Percentiles rank a stretch among this genome's conserved stretches.
These are phyloP conservation scores for Trididemnum clinides DNA, from an alignment of 23 tunicate genomes.

Conservation along the genomic window DNA sequence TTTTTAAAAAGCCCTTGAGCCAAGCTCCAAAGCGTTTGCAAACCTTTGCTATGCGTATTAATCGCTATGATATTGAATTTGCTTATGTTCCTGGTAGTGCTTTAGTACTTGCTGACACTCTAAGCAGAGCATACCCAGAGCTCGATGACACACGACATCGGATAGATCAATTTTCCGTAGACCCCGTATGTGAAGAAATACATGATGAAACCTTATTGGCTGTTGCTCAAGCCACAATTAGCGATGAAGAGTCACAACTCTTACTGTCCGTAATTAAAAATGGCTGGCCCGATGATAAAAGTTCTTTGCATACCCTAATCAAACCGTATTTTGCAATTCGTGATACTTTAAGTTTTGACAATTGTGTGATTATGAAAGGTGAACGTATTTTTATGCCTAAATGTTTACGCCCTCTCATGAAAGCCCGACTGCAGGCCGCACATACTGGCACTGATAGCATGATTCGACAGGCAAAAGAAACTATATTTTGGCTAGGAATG, in stretches of 20 bases:
- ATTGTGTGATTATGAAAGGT: slow-evolving; percentile 28
- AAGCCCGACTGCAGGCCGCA: slow-evolving; percentile 16
- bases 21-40: slow-evolving; percentile 39
- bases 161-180: background rate
- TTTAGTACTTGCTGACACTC: slow-evolving; percentile 34
- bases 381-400: slow-evolving; percentile 35
- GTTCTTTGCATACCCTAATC: background rate
- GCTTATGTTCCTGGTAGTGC: slow-evolving; percentile 13
- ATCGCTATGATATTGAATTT: slow-evolving; percentile 23
- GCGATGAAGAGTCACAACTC: background rate
- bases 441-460: slow-evolving; percentile 25
- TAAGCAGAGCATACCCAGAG: slow-evolving; percentile 1
- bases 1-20: slow-evolving; percentile 28
- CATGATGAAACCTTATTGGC: background rate
- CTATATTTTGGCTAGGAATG: slow-evolving; percentile 43
- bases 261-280: background rate
- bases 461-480: slow-evolving; percentile 22
- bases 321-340: slow-evolving; percentile 24
- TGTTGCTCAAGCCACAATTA: background rate
- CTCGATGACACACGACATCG: background rate
- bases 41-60: slow-evolving; percentile 14
- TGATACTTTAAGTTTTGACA: slow-evolving; percentile 3
- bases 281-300: slow-evolving; percentile 16
- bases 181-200: background rate
- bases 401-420: background rate